Evolutionary conservation across 2,113 vertebrate genomes (phyloP), one percentile per base, ranked within the genome.

Genomic region (Sialia sialis): DNA sequence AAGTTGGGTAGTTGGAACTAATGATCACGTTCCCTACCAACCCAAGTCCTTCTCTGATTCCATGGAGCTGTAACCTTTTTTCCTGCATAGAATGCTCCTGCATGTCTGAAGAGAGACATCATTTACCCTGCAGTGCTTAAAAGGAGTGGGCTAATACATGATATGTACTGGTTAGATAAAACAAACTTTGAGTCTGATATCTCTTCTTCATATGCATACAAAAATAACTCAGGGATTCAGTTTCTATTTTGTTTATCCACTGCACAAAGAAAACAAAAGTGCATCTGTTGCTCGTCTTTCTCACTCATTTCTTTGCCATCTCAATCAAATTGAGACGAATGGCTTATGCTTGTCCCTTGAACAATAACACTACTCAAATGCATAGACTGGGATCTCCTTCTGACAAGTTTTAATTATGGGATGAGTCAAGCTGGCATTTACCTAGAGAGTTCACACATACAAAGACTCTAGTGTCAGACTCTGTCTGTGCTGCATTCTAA

Each of bases 191-290:
- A 82, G 58, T n/a, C 55, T 91, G 56, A 29, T 87, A 75, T 81
- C 4, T 72, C 80, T 94, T 76, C 67, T 68, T 56, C 93, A 62
- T 62, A 63, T 77, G 76, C 44, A 39, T 70, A 55, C 67, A 62
- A 84, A 89, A 92, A 81, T 60, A 96, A 9, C 52, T 54, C 43
- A 59, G 34, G 55, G 51, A 75, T 90, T 95, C 77, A 56, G 41
- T 52, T 94, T 88, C 90, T 90, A 6, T 78, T 89, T 94, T 89
- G 36, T 85, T 94, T 97, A 95, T 93, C 39, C 17, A 11, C 51
- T 56, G 72, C 48, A 81, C 52, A 84, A 88, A 77, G 56, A 91
- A 94, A 92, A 93, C 73, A 87, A n/a, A 95, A 94, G 74, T 93
- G 32, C 84, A 91, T 94, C 66, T 93, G 82, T 66, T 95, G 51